Percentiles rank a stretch among this genome's conserved stretches.
Evolutionary conservation across 2,888 invertebrate species (phyloP).

Genomic region (Drosophila sordidula): DNA sequence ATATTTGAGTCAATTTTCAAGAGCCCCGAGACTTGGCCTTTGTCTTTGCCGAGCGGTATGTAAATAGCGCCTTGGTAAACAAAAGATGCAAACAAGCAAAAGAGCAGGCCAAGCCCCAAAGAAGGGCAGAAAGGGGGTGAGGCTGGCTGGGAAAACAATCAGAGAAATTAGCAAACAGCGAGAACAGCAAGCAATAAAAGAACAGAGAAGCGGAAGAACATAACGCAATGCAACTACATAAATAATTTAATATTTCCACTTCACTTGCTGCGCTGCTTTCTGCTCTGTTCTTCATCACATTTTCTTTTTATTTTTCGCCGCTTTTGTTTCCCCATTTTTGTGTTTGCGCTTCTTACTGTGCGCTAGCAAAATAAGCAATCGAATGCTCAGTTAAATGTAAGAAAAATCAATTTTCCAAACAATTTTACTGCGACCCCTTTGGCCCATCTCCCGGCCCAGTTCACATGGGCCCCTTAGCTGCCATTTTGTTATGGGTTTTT

Average conservation of each 20-base stretch:
- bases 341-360: conserved; percentile 31
- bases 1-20: conserved; percentile 81
- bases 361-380: conserved; percentile 77
- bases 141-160: conserved; percentile 70
- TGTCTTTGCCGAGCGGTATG: conserved; percentile 73
- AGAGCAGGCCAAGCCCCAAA: conserved; percentile 28
- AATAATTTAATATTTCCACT: conserved; percentile 82
- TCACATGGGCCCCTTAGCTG: conserved; percentile 15
- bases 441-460: background rate
- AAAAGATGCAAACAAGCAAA: conserved; percentile 55
- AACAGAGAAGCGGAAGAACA: conserved; percentile 56
- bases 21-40: conserved; percentile 74
- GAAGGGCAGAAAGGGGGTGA: background rate
- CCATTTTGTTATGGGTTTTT: conserved; percentile 66
- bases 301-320: conserved; percentile 29
- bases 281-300: conserved; percentile 23
- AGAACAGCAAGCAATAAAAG: conserved; percentile 52
- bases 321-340: conserved; percentile 23
- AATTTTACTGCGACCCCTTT: conserved; percentile 71
- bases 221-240: conserved; percentile 80
- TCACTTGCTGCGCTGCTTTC: conserved; percentile 64
- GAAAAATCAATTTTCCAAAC: conserved; percentile 82
- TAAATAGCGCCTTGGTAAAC: conserved; percentile 76
- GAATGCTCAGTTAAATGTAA: conserved; percentile 82
- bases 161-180: conserved; percentile 81